These are phyloP conservation scores for Sceloporus undulatus DNA, from an alignment of 2,113 vertebrate species.

Conservation along the genomic window DNA sequence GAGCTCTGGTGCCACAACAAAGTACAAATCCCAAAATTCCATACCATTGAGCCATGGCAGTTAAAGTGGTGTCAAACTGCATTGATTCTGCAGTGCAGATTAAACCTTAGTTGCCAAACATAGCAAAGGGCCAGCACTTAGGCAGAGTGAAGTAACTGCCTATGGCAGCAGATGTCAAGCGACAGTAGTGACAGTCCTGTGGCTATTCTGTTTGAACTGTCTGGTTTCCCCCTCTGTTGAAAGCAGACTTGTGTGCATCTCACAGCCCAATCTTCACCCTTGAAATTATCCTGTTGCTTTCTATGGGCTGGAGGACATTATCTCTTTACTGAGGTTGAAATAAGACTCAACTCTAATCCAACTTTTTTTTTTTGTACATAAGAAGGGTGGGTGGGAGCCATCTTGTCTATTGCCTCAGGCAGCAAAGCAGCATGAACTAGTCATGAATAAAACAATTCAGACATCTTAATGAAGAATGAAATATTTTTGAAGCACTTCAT, in stretches of 20 bases:
- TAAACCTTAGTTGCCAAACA: neutral
- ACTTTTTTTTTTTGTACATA: neutral
- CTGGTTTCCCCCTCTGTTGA: neutral
- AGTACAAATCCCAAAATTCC: too few species aligned
- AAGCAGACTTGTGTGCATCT: neutral
- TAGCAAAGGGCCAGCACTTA: neutral
- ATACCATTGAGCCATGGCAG: too few species aligned
- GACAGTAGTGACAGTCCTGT: too few species aligned
- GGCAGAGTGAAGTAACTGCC: neutral
- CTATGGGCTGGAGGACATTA: neutral
- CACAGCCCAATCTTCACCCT: neutral
- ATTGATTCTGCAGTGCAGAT: too few species aligned
- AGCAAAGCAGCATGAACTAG: neutral
- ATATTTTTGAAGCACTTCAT: neutral
- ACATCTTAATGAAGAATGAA: neutral
- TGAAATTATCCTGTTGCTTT: neutral
- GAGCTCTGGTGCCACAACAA: too few species aligned
- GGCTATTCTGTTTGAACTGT: too few species aligned
- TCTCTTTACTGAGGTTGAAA: neutral
- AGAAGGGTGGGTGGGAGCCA: neutral
- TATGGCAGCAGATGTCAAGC: too few species aligned
- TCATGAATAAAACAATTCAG: neutral
- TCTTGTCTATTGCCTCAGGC: neutral
- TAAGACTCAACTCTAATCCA: neutral
- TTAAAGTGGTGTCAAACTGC: too few species aligned